These are phyloP conservation scores for Ptilorrhoa leucosticta DNA, from an alignment of 2,113 vertebrate genomes.

Conservation along the genomic window DNA sequence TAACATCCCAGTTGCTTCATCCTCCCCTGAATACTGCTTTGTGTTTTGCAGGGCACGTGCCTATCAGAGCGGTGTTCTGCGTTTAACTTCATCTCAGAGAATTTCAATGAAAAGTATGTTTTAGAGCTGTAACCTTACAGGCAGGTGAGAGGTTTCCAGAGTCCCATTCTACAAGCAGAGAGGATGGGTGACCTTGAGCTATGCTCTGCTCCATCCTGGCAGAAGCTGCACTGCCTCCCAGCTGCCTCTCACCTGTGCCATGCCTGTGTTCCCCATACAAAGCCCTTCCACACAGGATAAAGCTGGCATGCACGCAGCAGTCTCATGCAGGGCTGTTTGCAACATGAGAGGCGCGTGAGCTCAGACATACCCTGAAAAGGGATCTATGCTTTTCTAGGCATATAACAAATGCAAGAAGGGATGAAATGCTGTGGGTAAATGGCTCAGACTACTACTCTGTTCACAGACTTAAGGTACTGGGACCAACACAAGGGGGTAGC, in stretches of 20 bases:
- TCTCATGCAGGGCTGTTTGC: background rate
- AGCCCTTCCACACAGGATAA: background rate
- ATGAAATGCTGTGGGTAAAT: background rate
- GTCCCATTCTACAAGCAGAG: background rate
- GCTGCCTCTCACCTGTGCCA: background rate
- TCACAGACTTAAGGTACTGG: background rate
- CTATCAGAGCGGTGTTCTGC: background rate
- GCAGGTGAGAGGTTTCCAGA: background rate
- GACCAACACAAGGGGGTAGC: background rate
- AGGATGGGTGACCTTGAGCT: background rate
- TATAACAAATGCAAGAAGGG: background rate
- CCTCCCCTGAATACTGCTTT: background rate
- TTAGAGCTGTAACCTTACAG: background rate
- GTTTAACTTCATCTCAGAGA: background rate
- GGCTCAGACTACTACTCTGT: background rate
- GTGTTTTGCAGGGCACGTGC: background rate
- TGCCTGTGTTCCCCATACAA: background rate
- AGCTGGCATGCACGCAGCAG: background rate
- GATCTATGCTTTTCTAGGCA: background rate
- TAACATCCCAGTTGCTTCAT: background rate
- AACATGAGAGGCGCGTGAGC: fast-evolving
- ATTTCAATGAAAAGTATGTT: background rate
- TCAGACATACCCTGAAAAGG: background rate
- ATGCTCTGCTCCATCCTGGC: background rate
- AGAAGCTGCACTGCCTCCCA: background rate